Base-by-base conservation (phyloP, 2,113 vertebrate species). In the Brachirus orientalis region DNA sequence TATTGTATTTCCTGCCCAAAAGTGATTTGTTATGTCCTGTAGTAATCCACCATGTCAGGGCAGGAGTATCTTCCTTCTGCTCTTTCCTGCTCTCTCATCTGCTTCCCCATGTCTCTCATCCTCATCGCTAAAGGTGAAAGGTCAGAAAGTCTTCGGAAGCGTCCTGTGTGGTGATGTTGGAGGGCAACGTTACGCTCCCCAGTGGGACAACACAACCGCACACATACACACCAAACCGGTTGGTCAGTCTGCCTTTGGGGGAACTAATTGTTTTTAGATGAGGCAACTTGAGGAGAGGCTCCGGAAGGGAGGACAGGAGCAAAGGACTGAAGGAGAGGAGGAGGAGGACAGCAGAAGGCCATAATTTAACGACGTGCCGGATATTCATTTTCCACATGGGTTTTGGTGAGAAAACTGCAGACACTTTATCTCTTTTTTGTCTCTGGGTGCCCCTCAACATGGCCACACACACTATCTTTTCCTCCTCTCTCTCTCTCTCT, bases 261-360 rank as follows among this genome's bases (percentile, higher is more conserved):
- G 82, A 86, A 89, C 88, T 91, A 91, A 91, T 91, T 91, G 90
- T 91, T 91, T 91, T 85, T 88, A 89, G 86, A 91, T 83, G 78
- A 89, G 83, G 80, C 78, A 72, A 89, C 87, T 74, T 88, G 85
- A 90, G 83, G 83, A 87, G 86, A 79, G 56, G 75, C 80, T 79
- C 88, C 88, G 86, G 86, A 90, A 91, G 84, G 86, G 87, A 91
- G 84, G 78, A 86, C 55, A 14, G 69, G 54, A 75, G 85, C 71
- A 63, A 52, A 87, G 63, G 64, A 85, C 47, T 4, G 65, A 57
- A 48, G 74, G 74, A 89, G 66, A 77, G 61, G 64, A 82, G 64
- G 74, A 84, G 64, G 76, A 84, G 74, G 66, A 51, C 85, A 75
- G 72, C 75, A 41, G 58, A 1, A 50, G 33, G 79, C 77, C 44